Percentiles rank a stretch among this genome's conserved stretches.
Evolutionary conservation across 1,140 invertebrate genomes (phyloP).

Genomic region (Brachystomella parvula): DNA sequence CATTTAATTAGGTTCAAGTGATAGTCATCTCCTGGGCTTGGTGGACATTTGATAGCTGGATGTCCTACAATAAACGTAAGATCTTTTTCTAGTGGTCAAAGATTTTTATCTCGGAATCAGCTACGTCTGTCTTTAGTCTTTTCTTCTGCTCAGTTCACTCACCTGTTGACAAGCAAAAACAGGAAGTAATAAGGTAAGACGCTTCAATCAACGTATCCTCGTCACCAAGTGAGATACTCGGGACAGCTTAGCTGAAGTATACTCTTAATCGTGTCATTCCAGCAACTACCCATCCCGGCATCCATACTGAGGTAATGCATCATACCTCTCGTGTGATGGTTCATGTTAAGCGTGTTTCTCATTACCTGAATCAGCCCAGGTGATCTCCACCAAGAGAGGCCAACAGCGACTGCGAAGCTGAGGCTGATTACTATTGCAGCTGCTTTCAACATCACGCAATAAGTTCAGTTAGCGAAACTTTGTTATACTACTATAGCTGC

Average conservation of each 20-base stretch:
- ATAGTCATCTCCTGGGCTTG: neutral
- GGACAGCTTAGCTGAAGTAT: neutral
- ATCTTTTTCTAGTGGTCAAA: no score
- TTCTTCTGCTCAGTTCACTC: neutral
- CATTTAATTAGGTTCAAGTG: neutral
- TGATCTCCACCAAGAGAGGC: no score
- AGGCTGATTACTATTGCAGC: no score
- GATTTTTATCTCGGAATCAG: no score
- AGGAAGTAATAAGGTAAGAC: neutral
- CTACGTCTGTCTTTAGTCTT: neutral
- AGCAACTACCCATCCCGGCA: neutral
- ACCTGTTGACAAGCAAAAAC: neutral
- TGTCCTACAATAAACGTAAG: no score
- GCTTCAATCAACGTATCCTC: neutral
- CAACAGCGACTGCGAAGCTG: no score
- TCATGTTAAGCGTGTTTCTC: no score
- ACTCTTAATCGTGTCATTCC: neutral
- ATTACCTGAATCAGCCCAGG: no score
- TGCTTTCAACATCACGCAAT: no score
- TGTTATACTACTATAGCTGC: no score
- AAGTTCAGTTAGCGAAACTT: no score
- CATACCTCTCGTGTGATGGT: neutral
- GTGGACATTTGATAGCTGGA: no score
- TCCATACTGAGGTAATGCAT: conserved; percentile 8
- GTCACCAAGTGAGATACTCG: neutral